These are phyloP conservation scores for Zonotrichia leucophrys DNA, from an alignment of 2,113 vertebrate species.

Conservation along the genomic window DNA sequence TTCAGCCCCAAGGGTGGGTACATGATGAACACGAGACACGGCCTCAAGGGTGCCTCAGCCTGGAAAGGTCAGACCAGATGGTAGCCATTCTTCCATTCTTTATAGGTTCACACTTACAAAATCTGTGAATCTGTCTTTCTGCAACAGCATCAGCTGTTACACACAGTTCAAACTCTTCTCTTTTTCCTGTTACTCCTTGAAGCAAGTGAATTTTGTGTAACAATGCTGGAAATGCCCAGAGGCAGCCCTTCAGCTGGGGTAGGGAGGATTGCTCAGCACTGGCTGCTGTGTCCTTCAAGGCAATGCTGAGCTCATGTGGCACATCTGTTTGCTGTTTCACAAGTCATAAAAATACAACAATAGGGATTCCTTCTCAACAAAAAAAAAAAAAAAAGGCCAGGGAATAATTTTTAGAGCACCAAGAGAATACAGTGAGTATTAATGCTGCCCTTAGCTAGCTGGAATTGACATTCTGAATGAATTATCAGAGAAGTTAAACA, in stretches of 20 bases:
- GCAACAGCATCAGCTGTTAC: neutral
- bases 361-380: neutral
- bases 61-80: neutral
- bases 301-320: neutral
- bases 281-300: neutral
- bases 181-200: neutral
- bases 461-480: neutral
- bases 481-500: neutral
- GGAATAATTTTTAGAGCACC: neutral
- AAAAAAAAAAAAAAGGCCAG: neutral
- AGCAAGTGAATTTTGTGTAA: neutral
- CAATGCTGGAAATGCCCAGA: neutral
- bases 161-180: neutral
- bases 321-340: neutral
- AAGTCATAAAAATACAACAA: neutral
- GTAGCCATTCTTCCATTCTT: neutral
- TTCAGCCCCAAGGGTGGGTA: no score
- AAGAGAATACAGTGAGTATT: rapidly evolving
- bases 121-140: neutral
- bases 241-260: neutral
- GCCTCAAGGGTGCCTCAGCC: neutral
- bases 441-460: neutral
- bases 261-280: neutral
- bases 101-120: neutral
- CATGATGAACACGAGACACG: neutral